These are phyloP conservation scores for Allygus modestus DNA, from an alignment of 2,888 invertebrate genomes.

Conservation along the genomic window DNA sequence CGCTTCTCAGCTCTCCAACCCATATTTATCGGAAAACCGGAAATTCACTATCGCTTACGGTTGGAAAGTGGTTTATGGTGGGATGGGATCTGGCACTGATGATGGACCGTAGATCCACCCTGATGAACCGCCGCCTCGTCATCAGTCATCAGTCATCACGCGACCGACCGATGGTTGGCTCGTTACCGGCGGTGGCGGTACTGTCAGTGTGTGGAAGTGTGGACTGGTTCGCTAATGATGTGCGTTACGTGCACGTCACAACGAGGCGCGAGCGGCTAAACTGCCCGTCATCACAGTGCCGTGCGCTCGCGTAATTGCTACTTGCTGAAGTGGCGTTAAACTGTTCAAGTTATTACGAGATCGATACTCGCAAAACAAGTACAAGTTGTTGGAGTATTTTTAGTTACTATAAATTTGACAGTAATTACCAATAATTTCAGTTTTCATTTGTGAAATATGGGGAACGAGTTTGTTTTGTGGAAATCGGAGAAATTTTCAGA, in stretches of 20 bases:
- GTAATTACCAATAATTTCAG: too few species aligned
- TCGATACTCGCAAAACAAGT: too few species aligned
- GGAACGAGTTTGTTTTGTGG: too few species aligned
- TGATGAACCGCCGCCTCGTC: background rate
- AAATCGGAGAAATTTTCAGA: too few species aligned
- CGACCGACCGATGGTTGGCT: background rate
- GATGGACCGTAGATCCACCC: background rate
- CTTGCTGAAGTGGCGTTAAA: too few species aligned
- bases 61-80: background rate
- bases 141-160: background rate
- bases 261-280: background rate
- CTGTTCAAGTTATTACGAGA: too few species aligned
- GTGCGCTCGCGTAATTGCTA: background rate
- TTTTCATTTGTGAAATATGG: too few species aligned
- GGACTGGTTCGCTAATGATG: background rate
- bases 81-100: background rate
- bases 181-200: background rate
- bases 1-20: background rate
- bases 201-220: background rate
- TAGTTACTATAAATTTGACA: too few species aligned
- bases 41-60: background rate
- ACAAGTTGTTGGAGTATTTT: too few species aligned
- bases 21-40: background rate
- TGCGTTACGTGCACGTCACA: background rate
- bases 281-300: background rate